A percentile compares a stretch with the other conserved stretches of the same genome.
Evolutionary conservation across 1,140 invertebrate genomes (phyloP).

Genomic region (Aphelenchoides fujianensis): DNA sequence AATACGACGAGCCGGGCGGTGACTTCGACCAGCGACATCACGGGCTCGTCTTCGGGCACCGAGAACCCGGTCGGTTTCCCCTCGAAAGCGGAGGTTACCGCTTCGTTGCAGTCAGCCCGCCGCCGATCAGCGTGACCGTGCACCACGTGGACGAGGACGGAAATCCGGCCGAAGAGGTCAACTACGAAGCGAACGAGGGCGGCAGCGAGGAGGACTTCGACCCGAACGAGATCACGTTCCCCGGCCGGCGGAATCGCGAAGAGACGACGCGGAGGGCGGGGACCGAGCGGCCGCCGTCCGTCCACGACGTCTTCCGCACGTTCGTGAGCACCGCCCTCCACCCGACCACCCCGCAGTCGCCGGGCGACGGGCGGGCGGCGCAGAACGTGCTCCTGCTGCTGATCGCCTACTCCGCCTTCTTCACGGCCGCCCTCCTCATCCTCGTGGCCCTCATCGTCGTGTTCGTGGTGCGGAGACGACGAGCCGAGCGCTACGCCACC

Average conservation of each 20-base stretch:
- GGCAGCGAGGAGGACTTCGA: not conserved
- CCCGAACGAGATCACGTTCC: constrained; percentile 5
- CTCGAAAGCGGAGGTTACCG: not conserved
- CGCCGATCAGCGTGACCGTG: not conserved
- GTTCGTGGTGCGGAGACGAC: not conserved
- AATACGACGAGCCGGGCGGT: not conserved
- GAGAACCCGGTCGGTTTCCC: not conserved
- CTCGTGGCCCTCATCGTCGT: constrained; percentile 4
- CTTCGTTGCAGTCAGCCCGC: not conserved
- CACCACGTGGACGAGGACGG: not conserved
- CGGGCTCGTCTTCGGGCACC: not conserved
- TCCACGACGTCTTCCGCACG: constrained; percentile 6
- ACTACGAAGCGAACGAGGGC: not conserved
- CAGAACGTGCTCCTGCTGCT: not conserved
- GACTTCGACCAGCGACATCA: not conserved
- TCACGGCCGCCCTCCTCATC: constrained; percentile 2
- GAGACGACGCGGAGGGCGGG: not conserved
- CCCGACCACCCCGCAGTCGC: constrained; percentile 1
- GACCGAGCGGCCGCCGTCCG: not conserved
- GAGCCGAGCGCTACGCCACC: constrained; percentile 3
- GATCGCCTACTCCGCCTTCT: constrained; percentile 1
- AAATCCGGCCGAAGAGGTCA: too few species aligned
- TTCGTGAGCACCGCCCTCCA: not conserved
- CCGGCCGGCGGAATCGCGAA: not conserved
- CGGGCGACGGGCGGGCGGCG: not conserved